These are phyloP conservation scores for Fragum fragum DNA, from an alignment of 2,888 invertebrate species.

Conservation along the genomic window DNA sequence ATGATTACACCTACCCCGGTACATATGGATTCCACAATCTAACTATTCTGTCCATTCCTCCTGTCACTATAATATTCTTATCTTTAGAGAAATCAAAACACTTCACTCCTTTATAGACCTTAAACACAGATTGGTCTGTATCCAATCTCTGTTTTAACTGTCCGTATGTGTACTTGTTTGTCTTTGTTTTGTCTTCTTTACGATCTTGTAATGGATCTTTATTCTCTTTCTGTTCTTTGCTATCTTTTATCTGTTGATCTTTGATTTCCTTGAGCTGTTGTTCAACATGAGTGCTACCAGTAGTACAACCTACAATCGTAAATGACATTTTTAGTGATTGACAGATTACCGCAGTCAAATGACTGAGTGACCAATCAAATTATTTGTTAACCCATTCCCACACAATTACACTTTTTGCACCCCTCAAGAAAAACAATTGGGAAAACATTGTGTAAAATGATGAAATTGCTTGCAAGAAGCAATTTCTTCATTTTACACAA, in stretches of 20 bases:
- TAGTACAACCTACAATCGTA: conserved; percentile 84
- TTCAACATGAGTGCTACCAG: conserved; percentile 86
- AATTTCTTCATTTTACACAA: no score
- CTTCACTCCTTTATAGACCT: conserved; percentile 87
- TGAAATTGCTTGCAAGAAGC: no score
- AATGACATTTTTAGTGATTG: no score
- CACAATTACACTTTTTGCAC: no score
- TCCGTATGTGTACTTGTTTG: conserved; percentile 75
- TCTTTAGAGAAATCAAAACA: conserved; percentile 86
- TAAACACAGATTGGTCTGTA: conserved; percentile 86
- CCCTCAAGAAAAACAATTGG: no score
- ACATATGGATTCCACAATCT: conserved; percentile 87
- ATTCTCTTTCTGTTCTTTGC: conserved; percentile 63
- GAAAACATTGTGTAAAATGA: no score
- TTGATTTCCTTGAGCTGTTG: conserved; percentile 84
- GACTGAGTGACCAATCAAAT: no score
- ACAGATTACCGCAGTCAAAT: no score
- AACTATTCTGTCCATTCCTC: conserved; percentile 87
- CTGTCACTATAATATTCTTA: conserved; percentile 86
- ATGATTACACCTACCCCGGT: conserved; percentile 79
- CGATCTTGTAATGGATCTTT: conserved; percentile 45
- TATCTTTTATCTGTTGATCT: conserved; percentile 70
- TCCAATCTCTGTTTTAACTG: conserved; percentile 79
- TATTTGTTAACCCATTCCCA: no score
- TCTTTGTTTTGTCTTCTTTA: conserved; percentile 66